Base-by-base conservation (phyloP, 2,797 vertebrate genomes). In the Cephalopachus bancanus region DNA sequence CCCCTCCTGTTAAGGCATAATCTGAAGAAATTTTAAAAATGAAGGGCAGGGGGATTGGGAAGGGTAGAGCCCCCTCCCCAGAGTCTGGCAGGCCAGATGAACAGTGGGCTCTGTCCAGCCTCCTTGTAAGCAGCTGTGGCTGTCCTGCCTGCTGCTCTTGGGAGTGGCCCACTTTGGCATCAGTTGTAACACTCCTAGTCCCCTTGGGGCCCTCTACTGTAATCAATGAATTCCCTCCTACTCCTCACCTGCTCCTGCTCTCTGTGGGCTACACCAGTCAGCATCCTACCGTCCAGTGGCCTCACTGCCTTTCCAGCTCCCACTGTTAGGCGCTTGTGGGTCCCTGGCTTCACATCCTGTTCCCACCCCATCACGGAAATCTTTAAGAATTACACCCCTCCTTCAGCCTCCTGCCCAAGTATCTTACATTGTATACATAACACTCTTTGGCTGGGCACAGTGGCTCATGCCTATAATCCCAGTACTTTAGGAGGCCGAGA, bases 1-100 rank as follows among this genome's bases (percentile, higher is more conserved):
- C 1, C 2, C 49, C 26, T 90, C 5, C 20, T 71, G 37, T 89
- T 72, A 71, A 49, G 71, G 83, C 33, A 76, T 14, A n/a, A 80
- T 16, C 64, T 33, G 83, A 94, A 92, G 81, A 94, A 90, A 89
- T 53, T 44, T 59, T 5, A 59, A 93, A 69, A 37, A 30, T 9
- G n/a, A 14, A 65, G 22, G 26, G 10, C 4, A 1, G 17, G 26
- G 20, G 26, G 16, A 49, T 1, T 81, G 64, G 60, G 62, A 59
- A 94, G 51, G 76, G 30, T 20, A 74, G 51, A 55, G 12, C 0
- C 10, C 5, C n/a, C 30, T 10, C 0, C 2, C 4, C 33, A 16
- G 20, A n/a, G 51, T 60, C 33, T 75, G 59, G 28, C 72, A 71
- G 78, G 49, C 33, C 33, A 44, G 44, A 37, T 8, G 83, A 60